Evolutionary conservation across 2,797 vertebrate genomes (phyloP), one percentile per base, ranked within the genome.

Genomic region (Euphonia xanthogaster): DNA sequence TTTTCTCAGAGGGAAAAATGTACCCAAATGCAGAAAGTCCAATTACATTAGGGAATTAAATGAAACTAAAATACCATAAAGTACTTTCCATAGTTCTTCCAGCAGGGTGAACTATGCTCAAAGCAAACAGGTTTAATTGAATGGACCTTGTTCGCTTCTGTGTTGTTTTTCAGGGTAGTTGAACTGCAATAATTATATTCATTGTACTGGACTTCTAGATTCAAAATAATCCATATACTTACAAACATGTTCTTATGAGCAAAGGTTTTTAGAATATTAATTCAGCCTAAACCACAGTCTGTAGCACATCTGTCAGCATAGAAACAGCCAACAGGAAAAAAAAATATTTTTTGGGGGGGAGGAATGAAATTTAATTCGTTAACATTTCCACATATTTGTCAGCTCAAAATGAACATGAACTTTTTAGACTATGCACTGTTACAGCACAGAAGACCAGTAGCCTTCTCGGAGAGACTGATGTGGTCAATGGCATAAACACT

Each of bases 321-420:
- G 61, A 70, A 54, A 31, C 5, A 75, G 22, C 2, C 28, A 71
- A 5, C 7, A 72, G 4, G 8, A 21, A 44, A 24, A 25, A 54
- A 15, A 4, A 50, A 4, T 30, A 6, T 10, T 20, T 40, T 40
- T 23, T 1, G 2, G 11, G 7, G 17, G 5, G 12, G 7, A 2
- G 0, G 2, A 76, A 35, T 45, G 10, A 48, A 54, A 48, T 23
- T 27, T 40, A 8, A 25, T 50, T 76, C 24, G 3, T 66, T 81
- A 74, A 4, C 7, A n/a, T 50, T 66, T 42, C 4, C 19, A 66
- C 22, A 17, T 23, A 40, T 37, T 80, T 7, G 2, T 47, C 3
- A 1, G 20, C 31, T 88, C 30, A 45, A 91, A 76, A 67, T 30
- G 1, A 74, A 21, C 12, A 27, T 5, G 2, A 5, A 28, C 83